Base-by-base conservation (phyloP, 2,888 invertebrate genomes). In the Hipparchia semele region DNA sequence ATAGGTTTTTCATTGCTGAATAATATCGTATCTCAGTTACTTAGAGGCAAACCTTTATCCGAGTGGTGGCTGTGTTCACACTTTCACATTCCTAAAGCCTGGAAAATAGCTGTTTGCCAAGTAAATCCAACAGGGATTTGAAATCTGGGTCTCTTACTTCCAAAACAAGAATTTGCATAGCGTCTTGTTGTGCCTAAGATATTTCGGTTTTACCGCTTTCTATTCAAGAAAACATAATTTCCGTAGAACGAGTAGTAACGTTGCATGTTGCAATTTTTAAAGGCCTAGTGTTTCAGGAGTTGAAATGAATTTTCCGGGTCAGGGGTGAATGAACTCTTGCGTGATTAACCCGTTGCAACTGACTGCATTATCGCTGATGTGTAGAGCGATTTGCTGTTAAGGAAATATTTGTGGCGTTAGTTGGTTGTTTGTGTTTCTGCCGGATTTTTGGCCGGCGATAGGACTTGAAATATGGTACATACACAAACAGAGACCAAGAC, bases 281-380 rank as follows among this genome's bases (percentile, higher is more conserved):
- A 69, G 53, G 61, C 60, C 56, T 64, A 53, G 71, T 73, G 68
- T 73, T 66, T 56, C 51, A 33, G 68, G 75, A 65, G 66, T 66
- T 60, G 13, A 46, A 64, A 69, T 68, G 68, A 69, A 60, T 60
- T 72, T 86, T 79, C 79, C 88, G 82, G 92, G 92, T 92, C 92
- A 92, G 83, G 79, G 92, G 91, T 91, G 80, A 91, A 89, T 71
- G 89, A 90, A 86, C 92, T 83, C 80, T 91, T 80, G 92, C 92
- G 90, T 92, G 92, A 86, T 89, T 85, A 83, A 80, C 79, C 79
- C 80, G 83, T 79, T 83, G 82, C 82, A 83, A 81, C 82, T 84
- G 82, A 87, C 88, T 91, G 90, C 90, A 90, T 51, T 53, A 39
- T 75, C 88, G 72, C 70, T 77, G 86, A 90, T 84, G 85, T 87